Percentiles rank a stretch among this genome's conserved stretches.
These are phyloP conservation scores for Dromius quadrimaculatus DNA, from an alignment of 2,888 invertebrate genomes.

Conservation along the genomic window DNA sequence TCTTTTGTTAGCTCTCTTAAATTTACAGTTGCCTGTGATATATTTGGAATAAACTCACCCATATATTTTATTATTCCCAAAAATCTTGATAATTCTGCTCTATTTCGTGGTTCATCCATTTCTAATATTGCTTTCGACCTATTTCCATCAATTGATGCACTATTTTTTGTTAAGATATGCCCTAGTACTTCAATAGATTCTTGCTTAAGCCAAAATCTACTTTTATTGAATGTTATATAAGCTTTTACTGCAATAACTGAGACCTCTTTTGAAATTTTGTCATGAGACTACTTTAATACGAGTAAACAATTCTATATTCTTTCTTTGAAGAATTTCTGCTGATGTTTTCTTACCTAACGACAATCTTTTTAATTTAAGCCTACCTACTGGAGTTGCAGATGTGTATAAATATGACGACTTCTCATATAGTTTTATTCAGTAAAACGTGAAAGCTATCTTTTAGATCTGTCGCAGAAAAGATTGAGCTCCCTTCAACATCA, in stretches of 20 bases:
- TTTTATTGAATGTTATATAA: neutral
- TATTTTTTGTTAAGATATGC: slow-evolving; percentile 47
- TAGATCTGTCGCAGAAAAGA: neutral
- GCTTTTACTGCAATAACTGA: neutral
- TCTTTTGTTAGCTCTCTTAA: slow-evolving; percentile 50
- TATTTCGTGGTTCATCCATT: slow-evolving; percentile 51
- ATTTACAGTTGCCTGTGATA: slow-evolving; percentile 43
- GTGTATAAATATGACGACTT: neutral
- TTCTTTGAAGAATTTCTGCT: neutral
- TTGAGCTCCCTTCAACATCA: slow-evolving; percentile 6
- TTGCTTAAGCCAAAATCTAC: too few species aligned
- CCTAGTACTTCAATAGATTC: slow-evolving; percentile 11
- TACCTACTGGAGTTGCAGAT: neutral
- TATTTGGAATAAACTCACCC: slow-evolving; percentile 50
- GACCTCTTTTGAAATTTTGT: neutral
- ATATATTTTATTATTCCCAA: slow-evolving; percentile 51
- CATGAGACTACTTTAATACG: neutral
- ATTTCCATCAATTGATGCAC: slow-evolving; percentile 40
- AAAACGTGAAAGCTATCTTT: neutral
- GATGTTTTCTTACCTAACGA: neutral
- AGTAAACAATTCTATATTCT: neutral
- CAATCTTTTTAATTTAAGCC: neutral
- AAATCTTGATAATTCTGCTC: slow-evolving; percentile 51
- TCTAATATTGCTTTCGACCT: slow-evolving; percentile 52
- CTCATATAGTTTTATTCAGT: neutral